Evolutionary conservation across 2,797 vertebrate genomes (phyloP), one percentile per base, ranked within the genome.

Genomic region (Nannoperca obscura): DNA sequence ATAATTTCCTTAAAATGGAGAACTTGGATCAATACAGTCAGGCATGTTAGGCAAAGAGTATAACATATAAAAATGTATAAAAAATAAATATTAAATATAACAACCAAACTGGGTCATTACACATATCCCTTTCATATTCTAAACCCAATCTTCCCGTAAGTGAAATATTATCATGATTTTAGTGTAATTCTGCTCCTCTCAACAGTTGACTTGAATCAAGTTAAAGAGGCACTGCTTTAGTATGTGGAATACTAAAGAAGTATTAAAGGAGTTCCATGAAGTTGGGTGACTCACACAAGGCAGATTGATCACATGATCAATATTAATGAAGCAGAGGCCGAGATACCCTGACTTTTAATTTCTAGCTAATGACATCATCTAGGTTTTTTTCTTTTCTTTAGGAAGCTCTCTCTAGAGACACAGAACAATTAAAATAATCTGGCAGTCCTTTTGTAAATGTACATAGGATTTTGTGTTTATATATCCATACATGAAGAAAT

Each of bases 111-210:
- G n/a, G n/a, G n/a, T n/a, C n/a, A n/a, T n/a, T n/a, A n/a, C n/a
- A n/a, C n/a, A n/a, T n/a, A n/a, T n/a, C 2, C 12, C 58, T 32
- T 67, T 55, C n/a, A 52, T 44, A 12, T 57, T 30, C 15, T 15
- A 54, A 80, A 53, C 63, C 68, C 52, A 58, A 19, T 20, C n/a
- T 44, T 24, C 57, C 57, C 1, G 1, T 46, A 7, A 60, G 20
- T 53, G 36, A 60, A 61, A 81, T 22, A 52, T 58, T 52, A 47
- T 52, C 19, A 55, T 5, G 0, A 2, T 32, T 73, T 72, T 53
- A 54, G 27, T 36, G 61, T 19, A 20, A 53, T 40, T 22, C 20
- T 3, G 8, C 24, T 7, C 22, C 15, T 49, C 17, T 74, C 12
- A 14, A 14, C 38, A 19, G 11, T 64, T 42, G 6, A 9, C 54